Evolutionary conservation across 2,797 vertebrate species (phyloP), one percentile per base, ranked within the genome.

Genomic region (Catharus ustulatus): DNA sequence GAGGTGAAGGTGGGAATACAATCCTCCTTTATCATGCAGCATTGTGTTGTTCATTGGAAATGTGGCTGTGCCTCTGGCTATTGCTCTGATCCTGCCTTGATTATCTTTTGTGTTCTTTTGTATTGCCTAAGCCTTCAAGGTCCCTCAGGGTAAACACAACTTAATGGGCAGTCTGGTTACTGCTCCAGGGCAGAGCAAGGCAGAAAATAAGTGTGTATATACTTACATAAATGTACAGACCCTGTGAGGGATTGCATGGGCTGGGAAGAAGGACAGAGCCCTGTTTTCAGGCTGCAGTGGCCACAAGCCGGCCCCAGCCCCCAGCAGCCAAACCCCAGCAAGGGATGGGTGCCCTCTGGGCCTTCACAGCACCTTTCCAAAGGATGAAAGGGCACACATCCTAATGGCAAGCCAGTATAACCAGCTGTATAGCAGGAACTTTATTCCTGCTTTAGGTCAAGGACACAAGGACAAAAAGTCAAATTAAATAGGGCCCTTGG

Each of bases 301-400:
- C 32, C 26, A 26, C 62, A 55, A 0, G 10, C 17, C 38, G 23
- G 4, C 49, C 9, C 38, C 55, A 9, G 9, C 34, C 24, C 32
- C 22, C 3, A 1, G 40, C 15, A 76, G 61, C 22, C 68, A 59
- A 59, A 42, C 4, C 3, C 18, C 26, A 43, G 38, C 32, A 59
- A 18, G 19, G 15, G 9, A 11, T 23, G 10, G 5, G 17, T 21
- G 8, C 0, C 36, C 12, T 59, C 32, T 1, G 5, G 43, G 13
- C 23, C 12, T 14, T 58, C 62, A 45, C 18, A 71, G 3, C 15
- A 36, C 1, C 15, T 55, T 67, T 63, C 32, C 29, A 71, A 52
- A 55, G 1, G 24, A 4, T 34, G 36, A 51, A 75, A 29, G 9
- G 22, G 6, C 36, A 63, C 42, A 48, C 8, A 29, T 5, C 5